Evolutionary conservation across 1,140 invertebrate genomes (phyloP).

Genomic region (Chrysoperla carnea): DNA sequence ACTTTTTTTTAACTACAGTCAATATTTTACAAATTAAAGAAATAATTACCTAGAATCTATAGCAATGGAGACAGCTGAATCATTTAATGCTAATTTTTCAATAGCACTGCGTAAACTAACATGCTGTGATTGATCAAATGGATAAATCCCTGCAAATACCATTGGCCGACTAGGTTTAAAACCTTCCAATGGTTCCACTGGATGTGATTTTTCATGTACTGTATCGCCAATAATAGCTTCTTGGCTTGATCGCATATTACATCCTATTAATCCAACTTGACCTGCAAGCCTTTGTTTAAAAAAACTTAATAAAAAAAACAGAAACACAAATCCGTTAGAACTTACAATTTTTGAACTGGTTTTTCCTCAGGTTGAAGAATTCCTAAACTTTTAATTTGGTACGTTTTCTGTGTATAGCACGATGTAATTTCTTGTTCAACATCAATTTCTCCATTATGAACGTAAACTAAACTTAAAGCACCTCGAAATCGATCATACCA

Average conservation of each 20-base stretch:
- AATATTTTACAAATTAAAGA: neutral
- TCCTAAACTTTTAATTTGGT: conserved; percentile 65
- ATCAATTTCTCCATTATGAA: conserved; percentile 54
- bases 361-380: conserved; percentile 65
- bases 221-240: conserved; percentile 81
- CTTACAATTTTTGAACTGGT: conserved; percentile 45
- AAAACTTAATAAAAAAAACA: conserved; percentile 2
- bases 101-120: conserved; percentile 56
- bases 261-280: conserved; percentile 66
- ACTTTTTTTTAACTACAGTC: neutral
- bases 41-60: conserved; percentile 57
- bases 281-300: conserved; percentile 39
- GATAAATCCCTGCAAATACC: conserved; percentile 91
- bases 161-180: conserved; percentile 66
- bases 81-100: conserved; percentile 84
- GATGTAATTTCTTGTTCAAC: conserved; percentile 49
- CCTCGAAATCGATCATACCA: conserved; percentile 86
- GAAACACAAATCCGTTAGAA: conserved; percentile 8
- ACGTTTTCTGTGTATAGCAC: conserved; percentile 43
- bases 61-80: conserved; percentile 68
- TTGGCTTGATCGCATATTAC: conserved; percentile 59
- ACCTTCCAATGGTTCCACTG: conserved; percentile 40
- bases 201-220: conserved; percentile 32
- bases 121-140: conserved; percentile 76
- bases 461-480: conserved; percentile 59